These are phyloP conservation scores for Coenobita brevimanus DNA, from an alignment of 1,140 invertebrate genomes.

Conservation along the genomic window DNA sequence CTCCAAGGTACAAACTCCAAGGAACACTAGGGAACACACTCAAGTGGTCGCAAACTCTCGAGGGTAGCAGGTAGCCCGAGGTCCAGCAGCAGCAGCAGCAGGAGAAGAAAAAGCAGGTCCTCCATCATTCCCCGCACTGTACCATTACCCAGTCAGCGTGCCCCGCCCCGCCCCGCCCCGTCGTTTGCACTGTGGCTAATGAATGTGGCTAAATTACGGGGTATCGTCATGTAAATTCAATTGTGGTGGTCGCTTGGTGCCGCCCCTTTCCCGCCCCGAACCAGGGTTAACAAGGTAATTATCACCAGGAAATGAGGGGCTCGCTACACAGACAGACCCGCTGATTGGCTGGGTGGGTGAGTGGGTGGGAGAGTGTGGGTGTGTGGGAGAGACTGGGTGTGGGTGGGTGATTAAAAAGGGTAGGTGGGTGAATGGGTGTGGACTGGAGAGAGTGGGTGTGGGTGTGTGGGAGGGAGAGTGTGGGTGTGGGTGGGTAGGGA, in stretches of 20 bases:
- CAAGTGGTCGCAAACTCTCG: too few species aligned
- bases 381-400: not conserved
- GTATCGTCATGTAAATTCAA: slow-evolving; percentile 57
- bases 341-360: slow-evolving; percentile 1
- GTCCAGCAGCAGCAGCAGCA: too few species aligned
- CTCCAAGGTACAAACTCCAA: too few species aligned
- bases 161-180: slow-evolving; percentile 47
- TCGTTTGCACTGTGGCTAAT: slow-evolving; percentile 51
- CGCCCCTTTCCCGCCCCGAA: slow-evolving; percentile 36
- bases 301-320: slow-evolving; percentile 28
- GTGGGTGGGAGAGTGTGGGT: not conserved
- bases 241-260: slow-evolving; percentile 37
- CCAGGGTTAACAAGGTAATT: slow-evolving; percentile 50
- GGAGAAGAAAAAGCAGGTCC: too few species aligned
- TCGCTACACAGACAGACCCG: not conserved
- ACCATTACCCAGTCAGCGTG: slow-evolving; percentile 38
- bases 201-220: slow-evolving; percentile 46
- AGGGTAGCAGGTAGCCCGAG: too few species aligned
- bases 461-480: too few species aligned
- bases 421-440: not conserved
- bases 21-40: too few species aligned
- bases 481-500: too few species aligned
- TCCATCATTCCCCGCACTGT: slow-evolving; percentile 13
- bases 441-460: too few species aligned
- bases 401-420: not conserved